Conservation (phyloP, 1,140 invertebrate species). For the Papilio glaucus region DNA sequence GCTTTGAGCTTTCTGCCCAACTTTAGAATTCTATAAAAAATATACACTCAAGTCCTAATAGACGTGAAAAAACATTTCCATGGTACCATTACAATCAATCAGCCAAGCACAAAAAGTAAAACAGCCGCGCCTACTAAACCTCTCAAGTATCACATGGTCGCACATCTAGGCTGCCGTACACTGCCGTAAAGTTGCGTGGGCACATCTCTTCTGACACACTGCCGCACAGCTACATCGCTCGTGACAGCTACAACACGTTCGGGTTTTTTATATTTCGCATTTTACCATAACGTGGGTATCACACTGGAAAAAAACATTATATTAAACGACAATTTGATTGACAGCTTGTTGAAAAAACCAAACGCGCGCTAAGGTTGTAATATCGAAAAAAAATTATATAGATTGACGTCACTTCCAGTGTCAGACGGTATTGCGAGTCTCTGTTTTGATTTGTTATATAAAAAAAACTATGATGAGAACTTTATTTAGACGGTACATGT, state of each 20-base stretch:
- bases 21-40: too few species aligned
- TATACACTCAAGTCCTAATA: constrained; percentile 2
- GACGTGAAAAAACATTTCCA: background rate
- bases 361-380: background rate
- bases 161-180: constrained; percentile 6
- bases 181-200: background rate
- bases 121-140: background rate
- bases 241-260: constrained; percentile 4
- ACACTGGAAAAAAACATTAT: constrained; percentile 1
- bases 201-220: background rate
- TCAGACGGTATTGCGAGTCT: background rate
- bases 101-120: background rate
- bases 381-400: background rate
- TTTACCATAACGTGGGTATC: background rate
- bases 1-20: too few species aligned
- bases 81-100: background rate
- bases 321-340: constrained; percentile 5
- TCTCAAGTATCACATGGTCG: constrained; percentile 5
- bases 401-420: background rate
- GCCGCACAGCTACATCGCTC: background rate
- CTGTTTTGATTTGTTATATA: background rate
- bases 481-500: background rate
- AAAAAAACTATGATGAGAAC: background rate
- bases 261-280: background rate
- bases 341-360: constrained; percentile 26